These are phyloP conservation scores for Pelvicachromis taeniatus DNA, from an alignment of 2,113 vertebrate genomes.

Conservation along the genomic window DNA sequence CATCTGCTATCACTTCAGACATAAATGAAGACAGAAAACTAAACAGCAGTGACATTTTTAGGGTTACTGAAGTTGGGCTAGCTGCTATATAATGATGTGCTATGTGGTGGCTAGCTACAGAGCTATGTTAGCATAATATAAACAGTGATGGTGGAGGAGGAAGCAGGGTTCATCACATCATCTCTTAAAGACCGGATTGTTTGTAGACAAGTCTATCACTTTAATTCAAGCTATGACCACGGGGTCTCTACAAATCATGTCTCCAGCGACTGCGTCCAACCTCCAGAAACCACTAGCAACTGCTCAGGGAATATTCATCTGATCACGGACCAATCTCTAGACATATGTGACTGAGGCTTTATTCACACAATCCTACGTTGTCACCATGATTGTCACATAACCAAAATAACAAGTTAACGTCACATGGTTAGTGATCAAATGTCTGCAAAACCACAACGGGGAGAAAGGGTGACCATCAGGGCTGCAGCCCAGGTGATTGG, in stretches of 20 bases:
- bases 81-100: too few species aligned
- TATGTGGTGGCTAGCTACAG: too few species aligned
- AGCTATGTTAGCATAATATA: too few species aligned
- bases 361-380: neutral
- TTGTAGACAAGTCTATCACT: neutral
- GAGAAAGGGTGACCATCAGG: neutral
- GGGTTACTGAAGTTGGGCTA: too few species aligned
- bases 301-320: neutral
- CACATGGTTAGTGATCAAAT: neutral
- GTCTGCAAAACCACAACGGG: neutral
- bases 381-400: neutral
- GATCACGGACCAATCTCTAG: neutral
- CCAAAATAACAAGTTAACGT: neutral
- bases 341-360: neutral
- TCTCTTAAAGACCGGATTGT: too few species aligned
- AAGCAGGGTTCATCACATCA: too few species aligned
- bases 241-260: neutral
- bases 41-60: too few species aligned
- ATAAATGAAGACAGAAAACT: too few species aligned
- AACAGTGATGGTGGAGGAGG: too few species aligned
- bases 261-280: fast-evolving
- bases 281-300: neutral
- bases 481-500: neutral
- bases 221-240: neutral
- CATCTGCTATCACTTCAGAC: neutral